These are phyloP conservation scores for Plagodis pulveraria DNA, from an alignment of 2,888 invertebrate genomes.

Conservation along the genomic window DNA sequence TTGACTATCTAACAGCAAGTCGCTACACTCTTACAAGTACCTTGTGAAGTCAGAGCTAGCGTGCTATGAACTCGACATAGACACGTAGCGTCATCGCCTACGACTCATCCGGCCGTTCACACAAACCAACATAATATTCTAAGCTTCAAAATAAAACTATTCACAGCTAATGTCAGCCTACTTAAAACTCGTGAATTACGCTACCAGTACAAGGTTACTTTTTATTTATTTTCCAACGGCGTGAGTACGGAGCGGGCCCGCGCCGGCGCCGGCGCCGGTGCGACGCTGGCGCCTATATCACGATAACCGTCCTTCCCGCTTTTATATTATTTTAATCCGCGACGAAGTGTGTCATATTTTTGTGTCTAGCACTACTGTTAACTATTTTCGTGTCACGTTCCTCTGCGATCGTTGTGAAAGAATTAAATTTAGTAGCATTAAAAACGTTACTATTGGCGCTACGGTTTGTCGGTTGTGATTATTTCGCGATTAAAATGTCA, in stretches of 20 bases:
- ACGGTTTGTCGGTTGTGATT: background rate
- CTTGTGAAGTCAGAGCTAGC: background rate
- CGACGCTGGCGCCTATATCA: constrained; percentile 36
- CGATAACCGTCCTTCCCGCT: constrained; percentile 41
- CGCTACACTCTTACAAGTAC: too few species aligned
- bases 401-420: constrained; percentile 39
- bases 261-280: constrained; percentile 34
- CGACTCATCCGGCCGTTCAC: constrained; percentile 23
- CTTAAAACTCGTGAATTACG: constrained; percentile 44
- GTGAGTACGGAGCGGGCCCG: constrained; percentile 12
- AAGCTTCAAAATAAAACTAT: constrained; percentile 42
- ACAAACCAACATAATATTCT: constrained; percentile 27
- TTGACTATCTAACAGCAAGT: background rate
- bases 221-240: constrained; percentile 29
- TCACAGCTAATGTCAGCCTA: constrained; percentile 46
- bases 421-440: constrained; percentile 16
- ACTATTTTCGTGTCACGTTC: constrained; percentile 52
- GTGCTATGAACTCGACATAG: constrained; percentile 15
- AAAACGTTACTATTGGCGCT: constrained; percentile 3
- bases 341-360: constrained; percentile 68
- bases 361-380: constrained; percentile 52
- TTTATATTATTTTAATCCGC: constrained; percentile 75
- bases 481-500: background rate
- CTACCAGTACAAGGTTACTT: constrained; percentile 47
- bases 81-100: constrained; percentile 19